phyloP scores from a whole-genome alignment of 2,797 vertebrate genomes.

The Pteropus rufus region DNA sequence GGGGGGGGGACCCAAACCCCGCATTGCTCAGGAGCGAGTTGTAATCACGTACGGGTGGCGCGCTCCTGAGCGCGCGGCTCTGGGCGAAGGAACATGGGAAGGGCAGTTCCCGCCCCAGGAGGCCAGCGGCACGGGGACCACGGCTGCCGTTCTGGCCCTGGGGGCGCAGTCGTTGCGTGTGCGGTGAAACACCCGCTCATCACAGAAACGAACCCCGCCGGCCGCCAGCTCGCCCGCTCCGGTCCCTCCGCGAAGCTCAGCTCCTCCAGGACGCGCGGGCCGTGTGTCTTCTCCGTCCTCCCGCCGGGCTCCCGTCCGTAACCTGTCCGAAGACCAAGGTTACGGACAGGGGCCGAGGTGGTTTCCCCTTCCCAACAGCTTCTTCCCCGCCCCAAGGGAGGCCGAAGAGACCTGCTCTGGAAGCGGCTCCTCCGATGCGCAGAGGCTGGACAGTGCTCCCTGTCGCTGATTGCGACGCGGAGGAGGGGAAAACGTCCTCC shows the following conservation, averaged over 20 bases:
- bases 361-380: neutral
- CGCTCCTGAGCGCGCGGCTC: neutral
- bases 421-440: neutral
- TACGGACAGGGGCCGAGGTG: neutral
- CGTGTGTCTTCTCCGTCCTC: no score
- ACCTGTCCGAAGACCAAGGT: neutral
- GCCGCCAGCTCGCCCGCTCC: no score
- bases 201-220: no score
- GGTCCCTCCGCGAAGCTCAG: no score
- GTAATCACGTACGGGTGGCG: neutral
- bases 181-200: neutral
- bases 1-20: fast-evolving
- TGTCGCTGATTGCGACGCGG: neutral
- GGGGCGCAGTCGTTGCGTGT: neutral
- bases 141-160: neutral
- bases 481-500: neutral
- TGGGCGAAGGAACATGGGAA: neutral
- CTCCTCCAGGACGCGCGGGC: no score
- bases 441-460: neutral
- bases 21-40: no score
- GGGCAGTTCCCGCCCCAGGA: no score
- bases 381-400: neutral
- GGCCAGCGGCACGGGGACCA: neutral
- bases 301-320: no score
- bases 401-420: neutral